Conservation (phyloP, 2,888 invertebrate species). For the Elegia similella region DNA sequence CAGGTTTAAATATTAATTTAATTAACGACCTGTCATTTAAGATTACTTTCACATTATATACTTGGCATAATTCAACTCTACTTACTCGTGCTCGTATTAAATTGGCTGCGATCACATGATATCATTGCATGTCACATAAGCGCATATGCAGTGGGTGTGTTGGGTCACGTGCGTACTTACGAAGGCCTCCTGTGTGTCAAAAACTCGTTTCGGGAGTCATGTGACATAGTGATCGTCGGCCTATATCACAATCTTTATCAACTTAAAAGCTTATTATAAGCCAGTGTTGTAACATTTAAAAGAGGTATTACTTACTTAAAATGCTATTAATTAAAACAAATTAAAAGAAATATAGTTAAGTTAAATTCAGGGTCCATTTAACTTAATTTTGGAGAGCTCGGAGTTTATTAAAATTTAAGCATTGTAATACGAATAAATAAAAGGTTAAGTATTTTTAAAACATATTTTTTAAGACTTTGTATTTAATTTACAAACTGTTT, state of each 20-base stretch:
- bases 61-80: not conserved
- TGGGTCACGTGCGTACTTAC: not conserved
- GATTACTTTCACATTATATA: not conserved
- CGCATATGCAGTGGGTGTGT: not conserved
- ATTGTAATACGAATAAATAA: too few species aligned
- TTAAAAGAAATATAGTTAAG: too few species aligned
- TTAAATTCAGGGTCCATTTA: too few species aligned
- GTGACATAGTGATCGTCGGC: not conserved
- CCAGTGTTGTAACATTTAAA: not conserved
- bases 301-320: too few species aligned
- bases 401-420: too few species aligned
- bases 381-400: too few species aligned
- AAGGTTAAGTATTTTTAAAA: too few species aligned
- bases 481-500: too few species aligned
- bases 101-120: not conserved
- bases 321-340: too few species aligned
- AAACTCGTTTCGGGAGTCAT: conserved; percentile 8
- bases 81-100: too few species aligned
- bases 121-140: not conserved
- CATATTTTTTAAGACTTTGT: too few species aligned
- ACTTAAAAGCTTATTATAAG: not conserved
- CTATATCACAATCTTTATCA: not conserved
- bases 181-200: not conserved
- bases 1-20: too few species aligned
- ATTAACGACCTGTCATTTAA: not conserved